Conservation (phyloP, 2,888 invertebrate species). For the Tetrapedia diversipes region DNA sequence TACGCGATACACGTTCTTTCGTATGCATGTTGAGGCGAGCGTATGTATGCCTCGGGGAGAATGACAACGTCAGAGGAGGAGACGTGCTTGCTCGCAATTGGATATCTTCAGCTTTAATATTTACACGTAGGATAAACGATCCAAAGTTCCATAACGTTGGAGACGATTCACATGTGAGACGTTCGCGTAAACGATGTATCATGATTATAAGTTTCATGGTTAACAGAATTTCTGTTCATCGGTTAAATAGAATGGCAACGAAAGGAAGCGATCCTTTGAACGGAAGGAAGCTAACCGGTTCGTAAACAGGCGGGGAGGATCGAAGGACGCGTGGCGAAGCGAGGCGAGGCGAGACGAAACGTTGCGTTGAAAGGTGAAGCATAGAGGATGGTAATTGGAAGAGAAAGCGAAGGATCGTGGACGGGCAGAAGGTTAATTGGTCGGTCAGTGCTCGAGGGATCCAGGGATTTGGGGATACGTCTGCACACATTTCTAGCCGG, state of each 20-base stretch:
- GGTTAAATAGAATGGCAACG: neutral
- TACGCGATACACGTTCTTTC: slow-evolving; percentile 26
- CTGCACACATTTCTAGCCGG: slow-evolving; percentile 46
- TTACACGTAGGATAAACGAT: slow-evolving; percentile 33
- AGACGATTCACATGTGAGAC: neutral
- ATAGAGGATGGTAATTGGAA: slow-evolving; percentile 5
- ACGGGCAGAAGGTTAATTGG: slow-evolving; percentile 59
- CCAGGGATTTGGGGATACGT: slow-evolving; percentile 10
- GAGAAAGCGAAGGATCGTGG: slow-evolving; percentile 40
- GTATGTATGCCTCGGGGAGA: slow-evolving; percentile 32
- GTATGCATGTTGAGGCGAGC: slow-evolving; percentile 24
- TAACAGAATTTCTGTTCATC: neutral
- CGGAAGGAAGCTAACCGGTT: neutral
- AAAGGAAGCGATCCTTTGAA: neutral
- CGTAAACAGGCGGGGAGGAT: neutral
- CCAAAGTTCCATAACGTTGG: neutral
- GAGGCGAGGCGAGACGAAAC: neutral
- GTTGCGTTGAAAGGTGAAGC: slow-evolving; percentile 10
- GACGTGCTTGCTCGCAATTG: slow-evolving; percentile 38
- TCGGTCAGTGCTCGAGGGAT: slow-evolving; percentile 46
- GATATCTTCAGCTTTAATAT: slow-evolving; percentile 44
- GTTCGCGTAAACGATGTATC: neutral
- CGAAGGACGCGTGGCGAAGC: no score
- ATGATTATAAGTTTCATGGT: neutral
- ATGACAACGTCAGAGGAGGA: slow-evolving; percentile 41